Conservation (phyloP, 2,113 vertebrate genomes). For the Platysternon megacephalum region DNA sequence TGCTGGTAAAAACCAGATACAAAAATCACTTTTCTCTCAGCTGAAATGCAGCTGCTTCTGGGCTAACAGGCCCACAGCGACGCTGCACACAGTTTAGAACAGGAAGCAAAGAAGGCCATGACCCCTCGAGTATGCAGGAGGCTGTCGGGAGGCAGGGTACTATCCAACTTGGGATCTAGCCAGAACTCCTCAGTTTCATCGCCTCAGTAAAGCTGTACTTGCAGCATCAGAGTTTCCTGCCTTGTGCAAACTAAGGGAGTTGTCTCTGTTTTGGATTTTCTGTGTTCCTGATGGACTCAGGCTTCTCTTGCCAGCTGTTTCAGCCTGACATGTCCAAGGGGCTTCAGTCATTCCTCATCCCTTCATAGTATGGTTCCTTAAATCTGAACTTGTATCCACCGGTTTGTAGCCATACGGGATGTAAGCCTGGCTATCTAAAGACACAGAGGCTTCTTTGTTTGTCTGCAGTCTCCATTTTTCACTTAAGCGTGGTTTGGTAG, state of each 20-base stretch:
- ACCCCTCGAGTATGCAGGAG: neutral
- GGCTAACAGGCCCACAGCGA: neutral
- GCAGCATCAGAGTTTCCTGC: neutral
- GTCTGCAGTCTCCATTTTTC: neutral
- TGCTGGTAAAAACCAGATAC: neutral
- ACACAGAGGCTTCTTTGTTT: neutral
- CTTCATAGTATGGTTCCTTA: constrained; percentile 62
- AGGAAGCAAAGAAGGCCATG: neutral
- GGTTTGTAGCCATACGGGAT: constrained; percentile 18
- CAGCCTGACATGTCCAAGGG: constrained; percentile 66
- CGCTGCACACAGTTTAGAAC: neutral
- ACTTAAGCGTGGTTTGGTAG: neutral
- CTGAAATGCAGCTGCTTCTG: neutral
- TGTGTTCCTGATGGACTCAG: constrained; percentile 55
- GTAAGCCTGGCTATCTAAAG: neutral
- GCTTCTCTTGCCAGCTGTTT: constrained; percentile 63
- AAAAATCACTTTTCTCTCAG: neutral
- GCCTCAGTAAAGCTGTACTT: neutral
- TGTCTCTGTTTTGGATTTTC: neutral
- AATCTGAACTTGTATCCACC: constrained; percentile 63
- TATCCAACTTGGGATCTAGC: neutral
- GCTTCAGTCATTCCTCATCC: constrained; percentile 70
- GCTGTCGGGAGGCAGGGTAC: neutral
- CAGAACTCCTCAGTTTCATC: neutral
- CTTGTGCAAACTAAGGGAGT: neutral